Percentiles rank a stretch among this genome's conserved stretches.
Conservation (phyloP, 1,140 invertebrate species). For the Chlorops oryzae region DNA sequence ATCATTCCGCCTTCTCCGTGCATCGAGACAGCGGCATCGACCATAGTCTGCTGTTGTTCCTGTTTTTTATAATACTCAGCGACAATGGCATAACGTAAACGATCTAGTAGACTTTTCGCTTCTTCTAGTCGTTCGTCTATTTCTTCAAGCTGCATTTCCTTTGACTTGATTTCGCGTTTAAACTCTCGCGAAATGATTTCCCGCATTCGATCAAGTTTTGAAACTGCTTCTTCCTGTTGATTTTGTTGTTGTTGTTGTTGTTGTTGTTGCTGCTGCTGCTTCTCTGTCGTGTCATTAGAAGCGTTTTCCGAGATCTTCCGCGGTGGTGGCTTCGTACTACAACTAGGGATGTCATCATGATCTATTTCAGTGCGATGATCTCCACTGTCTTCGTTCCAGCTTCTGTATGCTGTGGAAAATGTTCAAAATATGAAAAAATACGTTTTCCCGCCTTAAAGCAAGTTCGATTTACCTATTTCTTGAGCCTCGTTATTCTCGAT, state of each 20-base stretch:
- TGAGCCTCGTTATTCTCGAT: too few relatives aligned
- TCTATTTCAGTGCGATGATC: too few relatives aligned
- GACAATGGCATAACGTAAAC: constrained; percentile 63
- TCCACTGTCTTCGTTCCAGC: too few relatives aligned
- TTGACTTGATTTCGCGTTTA: constrained; percentile 51
- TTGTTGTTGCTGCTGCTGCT: constrained; percentile 19
- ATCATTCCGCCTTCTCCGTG: constrained; percentile 14
- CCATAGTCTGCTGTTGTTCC: constrained; percentile 50
- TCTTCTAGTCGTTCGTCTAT: constrained; percentile 58
- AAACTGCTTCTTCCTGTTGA: not conserved
- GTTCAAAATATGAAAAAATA: too few relatives aligned
- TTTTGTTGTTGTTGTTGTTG: not conserved
- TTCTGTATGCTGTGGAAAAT: too few relatives aligned
- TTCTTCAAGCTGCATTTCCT: constrained; percentile 51
- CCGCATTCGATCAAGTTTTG: too few relatives aligned
- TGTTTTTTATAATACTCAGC: constrained; percentile 63
- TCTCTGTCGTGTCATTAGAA: constrained; percentile 10
- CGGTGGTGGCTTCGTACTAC: too few relatives aligned
- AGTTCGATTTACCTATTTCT: too few relatives aligned
- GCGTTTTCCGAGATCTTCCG: not conserved
- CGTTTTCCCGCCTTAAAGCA: too few relatives aligned
- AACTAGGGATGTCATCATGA: too few relatives aligned
- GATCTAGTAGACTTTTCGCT: constrained; percentile 60
- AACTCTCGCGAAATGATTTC: constrained; percentile 53
- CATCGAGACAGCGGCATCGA: constrained; percentile 43